phyloP scores from a whole-genome alignment of 2,113 vertebrate genomes.

The Cairina moschata region DNA sequence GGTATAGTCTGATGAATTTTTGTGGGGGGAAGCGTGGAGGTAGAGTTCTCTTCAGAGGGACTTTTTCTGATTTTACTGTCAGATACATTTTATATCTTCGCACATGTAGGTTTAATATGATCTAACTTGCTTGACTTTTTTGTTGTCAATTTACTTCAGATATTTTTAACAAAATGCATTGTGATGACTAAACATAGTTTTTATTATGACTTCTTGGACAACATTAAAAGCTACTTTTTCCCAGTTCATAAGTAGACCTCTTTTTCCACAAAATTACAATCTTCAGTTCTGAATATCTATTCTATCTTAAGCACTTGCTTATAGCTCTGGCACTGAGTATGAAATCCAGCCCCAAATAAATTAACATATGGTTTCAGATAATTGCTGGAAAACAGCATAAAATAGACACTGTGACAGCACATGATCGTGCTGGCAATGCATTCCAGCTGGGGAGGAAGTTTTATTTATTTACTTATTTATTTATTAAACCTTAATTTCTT shows the following conservation, averaged over 20 bases:
- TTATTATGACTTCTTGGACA: neutral
- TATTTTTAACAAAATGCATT: neutral
- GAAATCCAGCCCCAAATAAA: conserved; percentile 6
- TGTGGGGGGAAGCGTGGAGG: neutral
- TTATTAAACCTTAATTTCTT: neutral
- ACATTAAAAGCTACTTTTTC: neutral
- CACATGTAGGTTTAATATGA: neutral
- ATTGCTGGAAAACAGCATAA: neutral
- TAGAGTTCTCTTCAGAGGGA: neutral
- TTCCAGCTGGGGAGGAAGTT: neutral
- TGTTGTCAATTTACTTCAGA: neutral
- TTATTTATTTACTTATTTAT: neutral
- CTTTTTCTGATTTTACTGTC: neutral
- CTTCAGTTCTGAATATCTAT: neutral
- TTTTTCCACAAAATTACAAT: neutral
- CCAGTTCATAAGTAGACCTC: neutral
- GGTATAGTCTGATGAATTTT: neutral
- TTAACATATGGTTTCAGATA: neutral
- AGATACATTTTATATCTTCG: neutral
- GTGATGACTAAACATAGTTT: neutral
- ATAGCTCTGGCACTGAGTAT: neutral
- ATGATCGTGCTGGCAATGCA: neutral
- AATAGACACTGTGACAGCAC: neutral
- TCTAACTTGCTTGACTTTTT: neutral
- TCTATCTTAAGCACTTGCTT: neutral